Conservation (phyloP, 2,797 vertebrate genomes). For the Eulemur rubriventer region DNA sequence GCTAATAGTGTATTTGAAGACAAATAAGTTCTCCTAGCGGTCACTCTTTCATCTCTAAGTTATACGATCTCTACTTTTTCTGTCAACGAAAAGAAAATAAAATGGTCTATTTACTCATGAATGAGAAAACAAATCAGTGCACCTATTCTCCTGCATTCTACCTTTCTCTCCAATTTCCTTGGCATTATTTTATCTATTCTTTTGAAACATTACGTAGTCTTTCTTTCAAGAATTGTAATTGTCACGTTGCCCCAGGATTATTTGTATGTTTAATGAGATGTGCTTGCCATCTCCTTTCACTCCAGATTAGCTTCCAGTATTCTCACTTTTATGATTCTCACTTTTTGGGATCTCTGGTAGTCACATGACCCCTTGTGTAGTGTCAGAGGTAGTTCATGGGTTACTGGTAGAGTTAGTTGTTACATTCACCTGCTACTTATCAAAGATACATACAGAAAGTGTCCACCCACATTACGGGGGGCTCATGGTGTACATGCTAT, state of each 20-base stretch:
- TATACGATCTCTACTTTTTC: not conserved
- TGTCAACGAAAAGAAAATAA: not conserved
- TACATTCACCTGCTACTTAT: not conserved
- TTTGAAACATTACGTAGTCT: not conserved
- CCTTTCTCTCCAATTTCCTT: not conserved
- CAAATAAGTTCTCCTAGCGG: not conserved
- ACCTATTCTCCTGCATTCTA: not conserved
- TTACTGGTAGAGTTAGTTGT: accelerated
- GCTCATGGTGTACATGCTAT: accelerated
- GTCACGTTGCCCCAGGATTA: not conserved
- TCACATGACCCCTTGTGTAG: not conserved
- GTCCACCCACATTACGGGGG: not conserved
- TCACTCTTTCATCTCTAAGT: not conserved
- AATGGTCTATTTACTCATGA: not conserved
- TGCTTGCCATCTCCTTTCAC: not conserved
- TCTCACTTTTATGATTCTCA: not conserved
- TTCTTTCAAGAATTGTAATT: not conserved
- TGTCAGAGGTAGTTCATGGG: accelerated
- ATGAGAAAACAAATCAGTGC: not conserved
- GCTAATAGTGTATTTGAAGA: not conserved
- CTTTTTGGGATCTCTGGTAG: not conserved
- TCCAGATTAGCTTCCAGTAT: not conserved
- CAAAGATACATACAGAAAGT: not conserved
- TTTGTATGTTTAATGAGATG: not conserved
- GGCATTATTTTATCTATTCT: not conserved